Percentiles rank a stretch among this genome's conserved stretches.
These are phyloP conservation scores for Ischnus inquisitorius DNA, from an alignment of 2,888 invertebrate genomes.

Conservation along the genomic window DNA sequence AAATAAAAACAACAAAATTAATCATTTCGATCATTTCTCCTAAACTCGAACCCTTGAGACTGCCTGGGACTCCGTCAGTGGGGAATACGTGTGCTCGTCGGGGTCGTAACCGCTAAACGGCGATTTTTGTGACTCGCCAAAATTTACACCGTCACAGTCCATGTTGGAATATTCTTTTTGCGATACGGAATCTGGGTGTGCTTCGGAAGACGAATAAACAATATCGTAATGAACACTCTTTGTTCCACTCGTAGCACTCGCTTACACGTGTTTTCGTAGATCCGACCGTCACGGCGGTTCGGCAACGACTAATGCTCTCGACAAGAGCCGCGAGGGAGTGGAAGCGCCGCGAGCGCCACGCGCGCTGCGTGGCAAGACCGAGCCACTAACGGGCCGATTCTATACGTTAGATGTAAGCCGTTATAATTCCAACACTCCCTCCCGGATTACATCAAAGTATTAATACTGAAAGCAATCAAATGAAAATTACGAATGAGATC, in stretches of 20 bases:
- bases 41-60: no score
- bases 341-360: conserved; percentile 3
- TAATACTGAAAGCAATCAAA: no score
- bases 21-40: no score
- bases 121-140: no score
- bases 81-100: no score
- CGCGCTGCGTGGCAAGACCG: background rate
- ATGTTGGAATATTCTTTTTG: no score
- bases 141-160: no score
- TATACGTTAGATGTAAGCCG: conserved; percentile 2
- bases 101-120: no score
- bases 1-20: no score
- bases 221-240: background rate
- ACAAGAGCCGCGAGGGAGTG: conserved; percentile 5
- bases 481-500: no score
- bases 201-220: background rate
- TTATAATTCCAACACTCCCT: background rate
- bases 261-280: background rate
- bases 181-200: conserved; percentile 1
- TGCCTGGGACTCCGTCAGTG: no score
- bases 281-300: background rate
- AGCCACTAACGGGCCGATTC: background rate
- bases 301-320: background rate
- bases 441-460: no score
- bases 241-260: background rate